These are phyloP conservation scores for Hestina assimilis DNA, from an alignment of 1,140 invertebrate genomes.

Conservation along the genomic window DNA sequence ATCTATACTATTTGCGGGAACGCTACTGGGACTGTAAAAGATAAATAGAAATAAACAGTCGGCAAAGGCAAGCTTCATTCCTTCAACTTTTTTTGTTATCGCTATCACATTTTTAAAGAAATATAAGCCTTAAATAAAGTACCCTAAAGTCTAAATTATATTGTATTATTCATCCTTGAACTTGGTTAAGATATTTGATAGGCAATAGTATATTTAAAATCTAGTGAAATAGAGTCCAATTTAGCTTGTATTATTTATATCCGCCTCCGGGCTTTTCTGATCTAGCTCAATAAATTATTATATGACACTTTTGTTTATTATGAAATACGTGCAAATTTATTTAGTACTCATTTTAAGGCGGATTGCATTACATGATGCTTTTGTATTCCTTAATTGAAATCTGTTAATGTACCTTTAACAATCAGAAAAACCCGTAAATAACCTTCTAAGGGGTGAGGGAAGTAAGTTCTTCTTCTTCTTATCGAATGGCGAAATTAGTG, in stretches of 20 bases:
- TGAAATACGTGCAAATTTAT: conserved; percentile 14
- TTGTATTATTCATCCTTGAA: conserved; percentile 8
- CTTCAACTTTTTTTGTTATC: conserved; percentile 46
- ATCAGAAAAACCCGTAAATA: too few species aligned
- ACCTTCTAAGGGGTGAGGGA: too few species aligned
- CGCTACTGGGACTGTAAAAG: conserved; percentile 35
- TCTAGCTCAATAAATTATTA: conserved; percentile 26
- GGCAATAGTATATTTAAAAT: conserved; percentile 34
- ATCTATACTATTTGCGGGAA: conserved; percentile 35
- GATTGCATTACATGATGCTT: conserved; percentile 5
- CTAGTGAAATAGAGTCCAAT: conserved; percentile 18
- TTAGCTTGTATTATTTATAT: conserved; percentile 3
- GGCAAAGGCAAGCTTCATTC: conserved; percentile 54
- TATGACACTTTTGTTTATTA: conserved; percentile 27
- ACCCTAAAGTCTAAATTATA: conserved; percentile 20
- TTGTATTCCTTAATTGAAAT: too few species aligned
- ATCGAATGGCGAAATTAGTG: too few species aligned
- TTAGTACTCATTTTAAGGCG: conserved; percentile 9
- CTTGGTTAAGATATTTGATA: conserved; percentile 25
- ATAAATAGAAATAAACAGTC: conserved; percentile 54
- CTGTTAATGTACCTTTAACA: too few species aligned
- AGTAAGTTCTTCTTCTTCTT: too few species aligned
- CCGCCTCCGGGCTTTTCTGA: conserved; percentile 11
- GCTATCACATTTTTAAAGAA: conserved; percentile 18
- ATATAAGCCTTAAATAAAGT: conserved; percentile 24